Percentiles rank a stretch among this genome's conserved stretches.
Conservation (phyloP, 2,888 invertebrate species). For the Pantelozetes paolii region DNA sequence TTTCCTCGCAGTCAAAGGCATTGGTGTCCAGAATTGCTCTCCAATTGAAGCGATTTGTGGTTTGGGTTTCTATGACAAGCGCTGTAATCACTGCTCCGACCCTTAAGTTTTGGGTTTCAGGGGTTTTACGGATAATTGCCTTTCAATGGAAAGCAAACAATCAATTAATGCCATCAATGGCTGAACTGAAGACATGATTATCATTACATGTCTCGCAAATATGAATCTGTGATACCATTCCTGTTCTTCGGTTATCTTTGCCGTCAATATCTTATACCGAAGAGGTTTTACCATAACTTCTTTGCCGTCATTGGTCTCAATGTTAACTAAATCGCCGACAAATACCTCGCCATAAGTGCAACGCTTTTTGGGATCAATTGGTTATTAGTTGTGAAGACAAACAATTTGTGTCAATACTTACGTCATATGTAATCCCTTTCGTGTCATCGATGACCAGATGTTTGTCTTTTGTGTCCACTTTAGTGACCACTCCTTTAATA, state of each 20-base stretch:
- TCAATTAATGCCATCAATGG: too few relatives aligned
- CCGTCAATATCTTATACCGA: slow-evolving; percentile 5
- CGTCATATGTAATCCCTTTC: background rate
- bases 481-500: background rate
- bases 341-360: background rate
- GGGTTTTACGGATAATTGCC: background rate
- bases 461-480: background rate
- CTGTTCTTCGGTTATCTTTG: background rate
- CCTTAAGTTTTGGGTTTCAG: background rate
- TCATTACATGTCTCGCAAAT: slow-evolving; percentile 12
- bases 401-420: background rate
- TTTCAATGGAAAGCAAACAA: background rate
- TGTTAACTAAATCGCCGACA: slow-evolving; percentile 2
- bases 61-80: background rate
- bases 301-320: background rate
- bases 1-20: background rate
- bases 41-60: slow-evolving; percentile 14
- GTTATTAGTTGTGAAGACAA: background rate
- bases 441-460: background rate
- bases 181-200: too few relatives aligned
- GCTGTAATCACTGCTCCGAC: background rate
- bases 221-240: background rate
- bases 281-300: slow-evolving; percentile 14
- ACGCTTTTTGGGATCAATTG: too few relatives aligned
- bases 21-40: background rate